Evolutionary conservation across 2,797 vertebrate species (phyloP).

Genomic region (Gephyroberyx darwinii): DNA sequence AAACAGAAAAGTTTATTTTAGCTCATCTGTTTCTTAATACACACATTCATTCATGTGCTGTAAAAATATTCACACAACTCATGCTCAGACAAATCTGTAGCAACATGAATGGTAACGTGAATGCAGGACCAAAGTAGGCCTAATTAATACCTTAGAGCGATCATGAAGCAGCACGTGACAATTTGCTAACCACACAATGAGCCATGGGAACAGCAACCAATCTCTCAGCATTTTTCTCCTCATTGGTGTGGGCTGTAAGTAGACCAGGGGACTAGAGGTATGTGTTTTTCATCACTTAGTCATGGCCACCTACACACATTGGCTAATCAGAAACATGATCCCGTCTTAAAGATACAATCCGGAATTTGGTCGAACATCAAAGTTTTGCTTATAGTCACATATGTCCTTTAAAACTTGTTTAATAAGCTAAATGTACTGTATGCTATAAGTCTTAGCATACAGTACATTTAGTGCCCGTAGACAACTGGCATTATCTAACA

Average conservation of each 20-base stretch:
- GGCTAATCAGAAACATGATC: conserved; percentile 5
- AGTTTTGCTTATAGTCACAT: neutral
- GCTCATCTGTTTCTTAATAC: neutral
- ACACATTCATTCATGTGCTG: conserved; percentile 17
- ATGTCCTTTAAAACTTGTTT: neutral
- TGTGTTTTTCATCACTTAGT: conserved; percentile 40
- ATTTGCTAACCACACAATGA: conserved; percentile 39
- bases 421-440: no score
- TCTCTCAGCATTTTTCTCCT: conserved; percentile 26
- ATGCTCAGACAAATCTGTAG: conserved; percentile 16
- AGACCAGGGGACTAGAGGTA: conserved; percentile 22
- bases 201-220: conserved; percentile 42
- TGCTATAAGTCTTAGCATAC: no score
- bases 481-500: no score
- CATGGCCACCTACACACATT: conserved; percentile 38
- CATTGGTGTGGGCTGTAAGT: conserved; percentile 15
- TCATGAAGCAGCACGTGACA: conserved; percentile 20
- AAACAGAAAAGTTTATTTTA: no score
- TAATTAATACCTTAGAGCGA: conserved; percentile 44
- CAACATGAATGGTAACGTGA: conserved; percentile 45
- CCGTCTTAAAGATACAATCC: conserved; percentile 3
- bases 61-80: conserved; percentile 1
- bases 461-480: no score
- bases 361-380: neutral
- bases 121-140: conserved; percentile 32